Base-by-base conservation (phyloP, 2,888 invertebrate species). In the Diplolepis rosae region DNA sequence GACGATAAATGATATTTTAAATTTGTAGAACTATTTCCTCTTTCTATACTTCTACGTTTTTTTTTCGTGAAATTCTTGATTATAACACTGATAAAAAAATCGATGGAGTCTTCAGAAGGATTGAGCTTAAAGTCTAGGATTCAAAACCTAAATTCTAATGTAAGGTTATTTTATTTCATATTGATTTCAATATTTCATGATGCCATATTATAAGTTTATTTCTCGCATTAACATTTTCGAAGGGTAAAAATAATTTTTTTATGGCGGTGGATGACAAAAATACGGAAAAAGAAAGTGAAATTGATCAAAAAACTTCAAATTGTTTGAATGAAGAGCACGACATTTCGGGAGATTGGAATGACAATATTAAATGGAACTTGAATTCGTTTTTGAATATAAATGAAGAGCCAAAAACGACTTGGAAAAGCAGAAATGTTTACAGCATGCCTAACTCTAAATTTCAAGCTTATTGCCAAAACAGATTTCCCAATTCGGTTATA, bases 401-500 rank as follows among this genome's bases (percentile, higher is more conserved):
- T 22, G 54, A 73, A 28, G 22, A 75, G 71, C 69, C 56, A 4
- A 3, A 66, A 35, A 66, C 39, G 30, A 15, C 69, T 27, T 80
- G 79, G 76, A 85, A 82, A 69, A 80, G 76, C 48, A 81, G 74
- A 70, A 85, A 82, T 77, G 71, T 80, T 5, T 83, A 82, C 68
- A 83, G 81, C 67, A 65, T 83, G 32, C 78, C 84, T 3, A 80
- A 78, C 61, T 48, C 72, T 3, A 72, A 56, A 66, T 74, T 61
- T 51, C 67, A 42, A 30, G 72, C 51, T 15, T 45, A 50, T 54
- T 66, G 67, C 61, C 42, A 65, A 7, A 39, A 30, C 15, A 13
- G 69, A 1, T 68, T 39, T 28, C 13, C 68, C 22, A 54, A 27
- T 32, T 42, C 65, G 39, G 42, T 45, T 45, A 45, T 28, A 66